Evolutionary conservation across 2,888 invertebrate genomes (phyloP).

Genomic region (Notodonta dromedarius): DNA sequence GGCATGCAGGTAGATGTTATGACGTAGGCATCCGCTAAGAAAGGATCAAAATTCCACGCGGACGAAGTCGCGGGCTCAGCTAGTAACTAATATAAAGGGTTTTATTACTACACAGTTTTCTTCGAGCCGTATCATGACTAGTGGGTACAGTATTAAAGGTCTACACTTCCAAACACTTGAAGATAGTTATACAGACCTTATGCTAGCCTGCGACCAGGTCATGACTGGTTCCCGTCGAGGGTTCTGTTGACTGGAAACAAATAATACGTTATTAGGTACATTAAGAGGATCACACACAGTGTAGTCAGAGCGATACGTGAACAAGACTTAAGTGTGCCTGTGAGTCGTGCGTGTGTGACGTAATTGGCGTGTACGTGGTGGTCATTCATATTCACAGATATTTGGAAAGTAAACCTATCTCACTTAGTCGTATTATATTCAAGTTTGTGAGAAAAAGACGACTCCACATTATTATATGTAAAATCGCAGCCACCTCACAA

Average conservation of each 20-base stretch:
- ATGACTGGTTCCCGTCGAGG: constrained; percentile 63
- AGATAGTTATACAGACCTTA: constrained; percentile 37
- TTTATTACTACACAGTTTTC: no score
- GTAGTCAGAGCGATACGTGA: no score
- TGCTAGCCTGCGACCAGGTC: constrained; percentile 45
- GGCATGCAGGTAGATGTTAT: no score
- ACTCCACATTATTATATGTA: neutral
- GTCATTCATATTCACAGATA: neutral
- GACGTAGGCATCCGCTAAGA: no score
- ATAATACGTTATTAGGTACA: neutral
- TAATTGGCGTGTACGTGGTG: neutral
- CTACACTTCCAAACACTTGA: no score
- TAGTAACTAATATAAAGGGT: no score
- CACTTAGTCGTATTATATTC: neutral
- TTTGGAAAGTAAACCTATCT: neutral
- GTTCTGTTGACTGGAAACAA: constrained; percentile 68
- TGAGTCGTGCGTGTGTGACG: neutral
- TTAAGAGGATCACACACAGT: no score
- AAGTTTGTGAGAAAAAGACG: neutral
- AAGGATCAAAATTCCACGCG: no score
- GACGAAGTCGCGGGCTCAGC: no score
- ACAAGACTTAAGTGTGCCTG: no score
- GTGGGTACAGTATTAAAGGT: neutral
- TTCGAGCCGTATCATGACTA: no score
- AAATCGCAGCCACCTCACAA: neutral